These are phyloP conservation scores for Cydia fagiglandana DNA, from an alignment of 1,140 invertebrate species.

Conservation along the genomic window DNA sequence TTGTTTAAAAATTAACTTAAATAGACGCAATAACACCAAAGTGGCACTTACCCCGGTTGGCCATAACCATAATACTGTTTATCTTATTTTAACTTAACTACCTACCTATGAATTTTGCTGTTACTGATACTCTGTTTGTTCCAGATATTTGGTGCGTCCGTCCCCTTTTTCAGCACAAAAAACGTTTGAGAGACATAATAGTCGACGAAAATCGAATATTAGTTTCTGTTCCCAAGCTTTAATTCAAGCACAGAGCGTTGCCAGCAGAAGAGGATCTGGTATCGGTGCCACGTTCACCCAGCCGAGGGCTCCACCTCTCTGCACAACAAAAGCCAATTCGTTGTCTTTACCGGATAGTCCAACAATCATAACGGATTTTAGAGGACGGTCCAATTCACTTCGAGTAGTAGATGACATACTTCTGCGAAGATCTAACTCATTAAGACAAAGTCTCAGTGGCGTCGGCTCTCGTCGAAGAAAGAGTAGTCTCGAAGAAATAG, in stretches of 20 bases:
- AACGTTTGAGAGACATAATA: slow-evolving; percentile 95
- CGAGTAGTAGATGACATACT: slow-evolving; percentile 91
- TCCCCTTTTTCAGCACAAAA: slow-evolving; percentile 96
- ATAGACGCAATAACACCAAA: too few species aligned
- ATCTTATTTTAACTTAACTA: too few species aligned
- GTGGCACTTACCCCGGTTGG: too few species aligned
- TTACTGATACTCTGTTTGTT: slow-evolving; percentile 44
- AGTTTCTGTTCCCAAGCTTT: slow-evolving; percentile 91
- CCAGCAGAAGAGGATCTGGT: slow-evolving; percentile 81
- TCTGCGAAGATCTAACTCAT: slow-evolving; percentile 89
- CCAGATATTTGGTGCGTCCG: slow-evolving; percentile 91
- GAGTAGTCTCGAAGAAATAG: slow-evolving; percentile 92
- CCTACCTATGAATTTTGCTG: too few species aligned
- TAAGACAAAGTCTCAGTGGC: slow-evolving; percentile 86
- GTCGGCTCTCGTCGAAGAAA: slow-evolving; percentile 82
- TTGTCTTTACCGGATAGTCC: slow-evolving; percentile 92
- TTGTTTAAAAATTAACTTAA: too few species aligned
- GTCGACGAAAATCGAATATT: slow-evolving; percentile 93
- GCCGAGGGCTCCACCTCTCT: slow-evolving; percentile 86
- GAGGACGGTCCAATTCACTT: slow-evolving; percentile 91
- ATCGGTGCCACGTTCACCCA: slow-evolving; percentile 82
- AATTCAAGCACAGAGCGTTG: slow-evolving; percentile 80
- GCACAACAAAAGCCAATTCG: slow-evolving; percentile 92
- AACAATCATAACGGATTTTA: slow-evolving; percentile 86
- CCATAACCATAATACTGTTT: too few species aligned